A percentile compares a stretch with the other conserved stretches of the same genome.
phyloP scores from a whole-genome alignment of 2,113 vertebrate species.

The Corvus cornix region DNA sequence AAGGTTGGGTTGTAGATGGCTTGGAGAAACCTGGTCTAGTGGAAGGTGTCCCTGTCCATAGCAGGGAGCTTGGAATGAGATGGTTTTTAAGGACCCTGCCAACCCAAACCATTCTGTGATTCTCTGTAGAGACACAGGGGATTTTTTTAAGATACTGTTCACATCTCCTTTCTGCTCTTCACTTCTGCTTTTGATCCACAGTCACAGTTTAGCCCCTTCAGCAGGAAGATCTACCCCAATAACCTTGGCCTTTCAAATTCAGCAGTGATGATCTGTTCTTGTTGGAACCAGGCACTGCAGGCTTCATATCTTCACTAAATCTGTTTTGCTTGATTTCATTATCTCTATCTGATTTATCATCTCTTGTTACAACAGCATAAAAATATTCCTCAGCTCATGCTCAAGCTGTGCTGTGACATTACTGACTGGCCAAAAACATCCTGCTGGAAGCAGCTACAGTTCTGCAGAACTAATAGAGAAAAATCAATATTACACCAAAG shows the following conservation, averaged over 20 bases:
- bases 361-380: neutral
- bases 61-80: fast-evolving
- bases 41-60: neutral
- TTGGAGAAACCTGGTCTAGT: neutral
- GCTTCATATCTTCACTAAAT: neutral
- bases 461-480: neutral
- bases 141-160: neutral
- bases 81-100: neutral
- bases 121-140: fast-evolving
- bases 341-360: neutral
- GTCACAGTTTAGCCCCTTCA: neutral
- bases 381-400: neutral
- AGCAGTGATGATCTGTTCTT: neutral
- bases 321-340: neutral
- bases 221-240: neutral
- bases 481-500: neutral
- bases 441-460: neutral
- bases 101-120: neutral
- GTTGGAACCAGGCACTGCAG: neutral
- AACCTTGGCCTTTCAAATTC: neutral
- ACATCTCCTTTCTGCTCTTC: neutral
- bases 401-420: neutral
- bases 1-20: fast-evolving
- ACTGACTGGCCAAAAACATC: neutral
- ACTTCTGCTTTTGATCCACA: neutral